These are phyloP conservation scores for Cinclus cinclus DNA, from an alignment of 2,113 vertebrate species.

Conservation along the genomic window DNA sequence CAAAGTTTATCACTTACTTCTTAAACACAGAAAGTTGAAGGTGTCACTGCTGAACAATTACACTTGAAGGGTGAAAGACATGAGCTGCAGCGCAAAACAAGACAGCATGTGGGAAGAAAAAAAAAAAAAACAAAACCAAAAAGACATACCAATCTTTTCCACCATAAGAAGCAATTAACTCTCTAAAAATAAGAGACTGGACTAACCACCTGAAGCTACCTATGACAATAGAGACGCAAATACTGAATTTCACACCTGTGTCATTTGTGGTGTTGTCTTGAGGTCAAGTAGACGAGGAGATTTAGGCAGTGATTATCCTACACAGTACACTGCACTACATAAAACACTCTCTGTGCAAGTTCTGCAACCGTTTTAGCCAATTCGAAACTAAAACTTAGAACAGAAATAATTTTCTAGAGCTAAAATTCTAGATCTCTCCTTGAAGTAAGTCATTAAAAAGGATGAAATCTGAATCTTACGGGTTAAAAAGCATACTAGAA, in stretches of 20 bases:
- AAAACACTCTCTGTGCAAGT: neutral
- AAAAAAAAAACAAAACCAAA: neutral
- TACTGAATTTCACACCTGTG: neutral
- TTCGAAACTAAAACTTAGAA: neutral
- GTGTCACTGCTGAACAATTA: neutral
- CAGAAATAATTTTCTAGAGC: neutral
- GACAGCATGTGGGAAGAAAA: neutral
- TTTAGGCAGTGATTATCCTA: neutral
- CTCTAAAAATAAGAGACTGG: neutral
- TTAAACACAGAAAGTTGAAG: neutral
- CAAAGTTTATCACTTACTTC: neutral
- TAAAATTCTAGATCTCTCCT: neutral
- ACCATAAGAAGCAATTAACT: neutral
- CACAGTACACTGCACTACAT: neutral
- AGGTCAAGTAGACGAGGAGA: neutral
- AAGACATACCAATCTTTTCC: neutral
- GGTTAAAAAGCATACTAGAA: neutral
- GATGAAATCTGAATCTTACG: neutral
- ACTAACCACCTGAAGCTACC: neutral
- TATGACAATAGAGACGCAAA: neutral
- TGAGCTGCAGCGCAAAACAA: neutral
- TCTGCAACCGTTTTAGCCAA: neutral
- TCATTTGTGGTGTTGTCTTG: neutral
- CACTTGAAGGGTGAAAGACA: neutral
- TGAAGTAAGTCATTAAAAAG: neutral